These are phyloP conservation scores for Carcina quercana DNA, from an alignment of 2,888 invertebrate genomes.

Conservation along the genomic window DNA sequence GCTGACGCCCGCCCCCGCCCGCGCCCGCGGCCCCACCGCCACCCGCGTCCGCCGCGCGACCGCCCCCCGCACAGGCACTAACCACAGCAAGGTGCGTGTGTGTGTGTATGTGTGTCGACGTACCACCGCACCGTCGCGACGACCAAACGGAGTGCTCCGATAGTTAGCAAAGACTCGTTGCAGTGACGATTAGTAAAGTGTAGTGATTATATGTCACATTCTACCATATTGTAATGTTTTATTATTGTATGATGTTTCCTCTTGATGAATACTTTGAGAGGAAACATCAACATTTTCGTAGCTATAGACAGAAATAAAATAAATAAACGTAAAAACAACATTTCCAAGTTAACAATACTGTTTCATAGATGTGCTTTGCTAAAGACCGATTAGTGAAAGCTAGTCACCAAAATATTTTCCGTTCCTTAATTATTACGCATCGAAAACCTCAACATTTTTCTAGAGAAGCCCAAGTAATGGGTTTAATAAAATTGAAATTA, in stretches of 20 bases:
- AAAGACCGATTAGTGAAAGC: conserved; percentile 28
- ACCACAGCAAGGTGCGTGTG: no score
- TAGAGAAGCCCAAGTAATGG: no score
- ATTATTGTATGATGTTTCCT: conserved; percentile 2
- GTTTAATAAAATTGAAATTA: background rate
- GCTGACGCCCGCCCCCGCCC: background rate
- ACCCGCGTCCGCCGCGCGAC: conserved; percentile 13
- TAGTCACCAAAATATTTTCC: conserved; percentile 29
- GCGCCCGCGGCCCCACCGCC: background rate
- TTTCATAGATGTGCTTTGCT: background rate
- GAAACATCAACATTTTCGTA: conserved; percentile 3
- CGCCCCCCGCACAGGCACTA: conserved; percentile 8
- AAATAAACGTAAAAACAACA: background rate
- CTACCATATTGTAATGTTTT: background rate
- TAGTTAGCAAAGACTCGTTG: conserved; percentile 13
- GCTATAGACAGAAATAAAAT: background rate
- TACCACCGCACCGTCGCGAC: no score
- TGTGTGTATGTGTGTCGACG: no score
- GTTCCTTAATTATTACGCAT: conserved; percentile 9
- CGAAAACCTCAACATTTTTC: background rate
- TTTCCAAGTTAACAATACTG: background rate
- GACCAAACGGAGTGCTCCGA: background rate
- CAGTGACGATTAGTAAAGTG: conserved; percentile 13
- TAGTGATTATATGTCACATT: no score
- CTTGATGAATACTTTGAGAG: conserved; percentile 10